Conservation (phyloP, 2,797 vertebrate species). For the Eulemur mongoz region DNA sequence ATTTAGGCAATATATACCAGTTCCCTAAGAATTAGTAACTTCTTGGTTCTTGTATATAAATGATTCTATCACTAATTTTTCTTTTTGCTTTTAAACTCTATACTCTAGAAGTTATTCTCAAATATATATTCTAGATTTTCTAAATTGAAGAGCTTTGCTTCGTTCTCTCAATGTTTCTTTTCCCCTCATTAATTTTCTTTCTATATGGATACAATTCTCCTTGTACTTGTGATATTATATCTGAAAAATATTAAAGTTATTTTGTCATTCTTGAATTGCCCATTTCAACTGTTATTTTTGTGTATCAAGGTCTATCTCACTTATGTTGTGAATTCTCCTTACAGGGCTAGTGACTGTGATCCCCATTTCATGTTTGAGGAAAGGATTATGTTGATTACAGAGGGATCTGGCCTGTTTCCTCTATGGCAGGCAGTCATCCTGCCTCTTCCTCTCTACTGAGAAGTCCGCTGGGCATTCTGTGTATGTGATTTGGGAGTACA, state of each 20-base stretch:
- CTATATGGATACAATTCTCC: neutral
- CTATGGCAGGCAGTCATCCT: neutral
- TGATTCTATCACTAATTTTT: neutral
- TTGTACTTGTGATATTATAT: neutral
- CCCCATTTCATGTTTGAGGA: neutral
- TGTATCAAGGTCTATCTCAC: neutral
- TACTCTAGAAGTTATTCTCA: neutral
- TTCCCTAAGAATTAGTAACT: neutral
- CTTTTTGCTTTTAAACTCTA: neutral
- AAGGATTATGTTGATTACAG: neutral
- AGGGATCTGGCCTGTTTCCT: neutral
- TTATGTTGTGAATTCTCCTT: neutral
- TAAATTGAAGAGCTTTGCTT: neutral
- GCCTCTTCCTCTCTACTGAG: neutral
- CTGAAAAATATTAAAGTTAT: neutral
- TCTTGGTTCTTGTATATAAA: neutral
- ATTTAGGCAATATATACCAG: neutral
- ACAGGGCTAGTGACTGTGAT: neutral
- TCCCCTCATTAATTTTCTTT: neutral
- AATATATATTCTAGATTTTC: neutral
- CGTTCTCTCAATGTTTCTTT: neutral
- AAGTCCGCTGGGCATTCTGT: neutral
- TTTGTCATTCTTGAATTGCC: neutral
- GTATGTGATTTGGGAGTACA: neutral
- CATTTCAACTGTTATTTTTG: neutral